Evolutionary conservation across 2,888 invertebrate genomes (phyloP).

Genomic region (Acrobasis consociella): DNA sequence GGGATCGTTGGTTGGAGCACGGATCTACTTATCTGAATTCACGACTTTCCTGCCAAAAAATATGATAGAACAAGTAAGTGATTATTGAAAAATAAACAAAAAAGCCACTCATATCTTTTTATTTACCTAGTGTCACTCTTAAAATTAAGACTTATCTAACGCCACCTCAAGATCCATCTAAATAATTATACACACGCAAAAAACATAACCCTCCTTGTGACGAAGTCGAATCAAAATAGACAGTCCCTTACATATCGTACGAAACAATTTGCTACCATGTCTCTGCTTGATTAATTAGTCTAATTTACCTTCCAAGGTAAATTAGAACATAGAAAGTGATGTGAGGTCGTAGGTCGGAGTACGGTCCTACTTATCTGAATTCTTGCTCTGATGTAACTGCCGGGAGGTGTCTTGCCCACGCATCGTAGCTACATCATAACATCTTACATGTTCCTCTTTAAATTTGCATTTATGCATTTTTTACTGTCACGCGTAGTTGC

Average conservation of each 20-base stretch:
- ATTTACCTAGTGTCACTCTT: no score
- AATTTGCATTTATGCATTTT: constrained; percentile 6
- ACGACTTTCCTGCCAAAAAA: not conserved
- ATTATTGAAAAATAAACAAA: no score
- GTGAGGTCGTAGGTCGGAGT: constrained; percentile 46
- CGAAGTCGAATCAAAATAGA: no score
- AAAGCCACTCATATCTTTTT: no score
- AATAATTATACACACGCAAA: no score
- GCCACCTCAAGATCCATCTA: no score
- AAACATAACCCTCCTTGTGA: not conserved
- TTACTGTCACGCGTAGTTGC: not conserved
- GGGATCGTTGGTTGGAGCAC: no score
- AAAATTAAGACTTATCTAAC: no score
- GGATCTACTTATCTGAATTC: no score
- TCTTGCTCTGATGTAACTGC: constrained; percentile 13
- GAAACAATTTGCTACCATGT: not conserved
- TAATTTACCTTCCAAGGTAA: not conserved
- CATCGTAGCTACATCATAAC: constrained; percentile 10
- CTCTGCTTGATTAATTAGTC: constrained; percentile 14
- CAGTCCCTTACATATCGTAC: not conserved
- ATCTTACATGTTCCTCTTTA: constrained; percentile 9
- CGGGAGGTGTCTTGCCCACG: constrained; percentile 12
- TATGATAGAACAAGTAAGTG: no score
- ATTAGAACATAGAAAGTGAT: constrained; percentile 42
- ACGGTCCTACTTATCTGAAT: constrained; percentile 34